Evolutionary conservation across 2,888 invertebrate species (phyloP).

Genomic region (Pterostichus madidus): DNA sequence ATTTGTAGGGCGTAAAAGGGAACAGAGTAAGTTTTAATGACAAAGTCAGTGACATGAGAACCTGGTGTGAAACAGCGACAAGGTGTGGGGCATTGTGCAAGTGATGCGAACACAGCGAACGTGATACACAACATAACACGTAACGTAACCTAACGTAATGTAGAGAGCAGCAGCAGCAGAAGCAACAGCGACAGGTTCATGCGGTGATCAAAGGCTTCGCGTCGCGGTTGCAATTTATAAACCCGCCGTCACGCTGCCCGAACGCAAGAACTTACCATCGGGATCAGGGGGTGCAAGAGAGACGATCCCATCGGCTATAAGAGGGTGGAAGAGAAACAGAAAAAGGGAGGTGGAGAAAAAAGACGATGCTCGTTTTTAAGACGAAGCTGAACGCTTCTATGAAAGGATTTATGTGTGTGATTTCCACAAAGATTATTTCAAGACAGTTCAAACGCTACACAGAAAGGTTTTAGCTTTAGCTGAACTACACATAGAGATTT

Average conservation of each 20-base stretch:
- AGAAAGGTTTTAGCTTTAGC: constrained; percentile 29
- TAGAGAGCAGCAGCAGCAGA: constrained; percentile 29
- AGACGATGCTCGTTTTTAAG: constrained; percentile 41
- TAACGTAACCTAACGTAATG: constrained; percentile 9
- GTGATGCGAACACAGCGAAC: background rate
- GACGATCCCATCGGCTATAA: background rate
- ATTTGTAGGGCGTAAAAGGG: constrained; percentile 30
- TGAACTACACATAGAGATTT: constrained; percentile 16
- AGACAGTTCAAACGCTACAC: constrained; percentile 46
- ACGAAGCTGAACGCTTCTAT: constrained; percentile 44
- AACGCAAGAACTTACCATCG: constrained; percentile 22
- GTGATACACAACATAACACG: constrained; percentile 11
- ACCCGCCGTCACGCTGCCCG: constrained; percentile 45
- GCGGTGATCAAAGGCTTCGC: constrained; percentile 49
- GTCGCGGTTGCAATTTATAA: constrained; percentile 43
- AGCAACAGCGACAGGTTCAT: constrained; percentile 41
- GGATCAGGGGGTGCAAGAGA: background rate
- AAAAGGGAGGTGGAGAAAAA: background rate
- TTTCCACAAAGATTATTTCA: constrained; percentile 54
- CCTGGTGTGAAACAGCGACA: no score
- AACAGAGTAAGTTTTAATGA: constrained; percentile 26
- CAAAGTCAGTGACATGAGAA: background rate
- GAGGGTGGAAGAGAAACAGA: background rate
- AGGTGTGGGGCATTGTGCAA: constrained; percentile 4
- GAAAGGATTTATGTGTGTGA: constrained; percentile 52